These are phyloP conservation scores for Brotogeris chrysoptera DNA, from an alignment of 2,797 vertebrate genomes.

Conservation along the genomic window DNA sequence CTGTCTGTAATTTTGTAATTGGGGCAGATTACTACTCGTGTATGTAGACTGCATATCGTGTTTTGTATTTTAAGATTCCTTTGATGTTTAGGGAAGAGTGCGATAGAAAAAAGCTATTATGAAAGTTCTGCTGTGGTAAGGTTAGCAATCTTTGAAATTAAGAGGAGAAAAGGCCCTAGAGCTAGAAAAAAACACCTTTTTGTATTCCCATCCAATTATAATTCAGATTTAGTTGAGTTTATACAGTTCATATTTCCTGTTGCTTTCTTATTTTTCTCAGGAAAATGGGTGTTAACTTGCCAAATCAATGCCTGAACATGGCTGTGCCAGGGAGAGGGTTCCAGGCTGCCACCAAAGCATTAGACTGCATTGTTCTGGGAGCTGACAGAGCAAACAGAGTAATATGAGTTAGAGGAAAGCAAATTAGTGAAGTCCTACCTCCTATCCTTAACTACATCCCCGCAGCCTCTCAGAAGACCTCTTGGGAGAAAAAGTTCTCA, in stretches of 20 bases:
- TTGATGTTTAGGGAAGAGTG: neutral
- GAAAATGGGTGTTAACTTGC: neutral
- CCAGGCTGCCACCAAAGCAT: neutral
- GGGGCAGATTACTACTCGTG: neutral
- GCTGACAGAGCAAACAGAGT: neutral
- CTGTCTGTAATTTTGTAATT: neutral
- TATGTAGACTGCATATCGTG: neutral
- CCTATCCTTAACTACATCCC: neutral
- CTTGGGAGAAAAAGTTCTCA: slow-evolving; percentile 9
- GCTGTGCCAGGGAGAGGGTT: neutral
- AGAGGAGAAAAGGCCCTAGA: neutral
- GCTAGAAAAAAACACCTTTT: neutral
- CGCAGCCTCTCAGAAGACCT: neutral
- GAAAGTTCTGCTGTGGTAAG: neutral
- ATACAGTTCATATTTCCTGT: neutral
- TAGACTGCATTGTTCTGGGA: neutral
- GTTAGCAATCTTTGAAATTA: neutral
- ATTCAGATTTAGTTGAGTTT: neutral
- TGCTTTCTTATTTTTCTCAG: neutral
- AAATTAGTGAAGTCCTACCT: neutral
- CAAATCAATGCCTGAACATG: neutral
- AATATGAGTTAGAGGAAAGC: neutral
- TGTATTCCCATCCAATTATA: neutral
- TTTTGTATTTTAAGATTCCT: neutral
- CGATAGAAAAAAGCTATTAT: neutral